Conservation (phyloP, 2,888 invertebrate genomes). For the Morinoia aosen region DNA sequence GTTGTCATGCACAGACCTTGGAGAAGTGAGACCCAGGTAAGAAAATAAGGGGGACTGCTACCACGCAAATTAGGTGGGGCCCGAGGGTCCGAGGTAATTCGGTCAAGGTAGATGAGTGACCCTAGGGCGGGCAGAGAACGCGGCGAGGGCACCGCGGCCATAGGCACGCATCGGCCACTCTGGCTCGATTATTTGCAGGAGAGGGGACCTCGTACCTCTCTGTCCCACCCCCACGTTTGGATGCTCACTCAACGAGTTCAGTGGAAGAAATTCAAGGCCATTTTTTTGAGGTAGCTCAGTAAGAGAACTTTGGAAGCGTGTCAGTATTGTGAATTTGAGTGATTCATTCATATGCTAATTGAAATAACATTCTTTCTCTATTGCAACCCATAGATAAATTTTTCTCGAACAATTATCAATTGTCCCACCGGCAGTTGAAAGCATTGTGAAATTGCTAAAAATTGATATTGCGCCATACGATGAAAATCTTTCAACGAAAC, state of each 20-base stretch:
- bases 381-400: no score
- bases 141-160: neutral
- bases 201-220: neutral
- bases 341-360: no score
- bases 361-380: no score
- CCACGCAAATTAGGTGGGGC: neutral
- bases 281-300: neutral
- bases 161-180: conserved; percentile 21
- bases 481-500: no score
- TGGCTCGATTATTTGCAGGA: neutral
- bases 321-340: neutral
- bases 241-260: neutral
- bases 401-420: no score
- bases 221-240: neutral
- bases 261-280: neutral
- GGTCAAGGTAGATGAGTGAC: conserved; percentile 32
- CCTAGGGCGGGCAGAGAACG: neutral
- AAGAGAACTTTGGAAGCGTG: neutral
- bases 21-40: neutral
- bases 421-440: no score
- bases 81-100: conserved; percentile 23
- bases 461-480: no score
- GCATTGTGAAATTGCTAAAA: no score
- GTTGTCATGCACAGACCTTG: neutral
- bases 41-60: neutral